Evolutionary conservation across 2,113 vertebrate species (phyloP).

Genomic region (Cichladusa arquata): DNA sequence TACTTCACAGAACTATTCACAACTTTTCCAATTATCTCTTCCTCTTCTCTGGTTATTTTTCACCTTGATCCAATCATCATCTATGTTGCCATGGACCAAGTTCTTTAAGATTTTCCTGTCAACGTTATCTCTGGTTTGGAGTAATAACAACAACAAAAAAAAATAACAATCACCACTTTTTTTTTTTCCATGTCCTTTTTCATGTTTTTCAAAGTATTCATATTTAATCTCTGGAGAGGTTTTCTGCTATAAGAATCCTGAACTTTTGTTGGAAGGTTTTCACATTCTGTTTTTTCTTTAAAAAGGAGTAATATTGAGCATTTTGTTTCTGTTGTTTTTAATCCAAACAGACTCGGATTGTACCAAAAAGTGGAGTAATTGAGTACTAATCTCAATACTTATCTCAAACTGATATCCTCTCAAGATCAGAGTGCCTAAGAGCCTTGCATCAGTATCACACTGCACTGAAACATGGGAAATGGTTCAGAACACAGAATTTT

Average conservation of each 20-base stretch:
- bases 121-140: background rate
- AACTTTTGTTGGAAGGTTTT: background rate
- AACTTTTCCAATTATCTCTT: background rate
- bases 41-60: background rate
- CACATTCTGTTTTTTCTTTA: background rate
- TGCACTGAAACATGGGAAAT: background rate
- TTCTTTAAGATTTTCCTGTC: background rate
- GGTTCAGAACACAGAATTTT: background rate
- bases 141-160: background rate
- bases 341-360: background rate
- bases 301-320: background rate
- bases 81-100: background rate
- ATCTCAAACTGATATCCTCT: background rate
- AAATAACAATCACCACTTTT: background rate
- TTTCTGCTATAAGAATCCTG: background rate
- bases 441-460: background rate
- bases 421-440: background rate
- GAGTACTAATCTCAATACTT: background rate
- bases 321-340: background rate
- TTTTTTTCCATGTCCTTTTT: background rate
- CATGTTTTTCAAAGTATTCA: background rate
- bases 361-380: background rate
- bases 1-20: background rate
- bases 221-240: background rate
- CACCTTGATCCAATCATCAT: background rate